These are phyloP conservation scores for Palaemon carinicauda DNA, from an alignment of 1,140 invertebrate genomes.

Conservation along the genomic window DNA sequence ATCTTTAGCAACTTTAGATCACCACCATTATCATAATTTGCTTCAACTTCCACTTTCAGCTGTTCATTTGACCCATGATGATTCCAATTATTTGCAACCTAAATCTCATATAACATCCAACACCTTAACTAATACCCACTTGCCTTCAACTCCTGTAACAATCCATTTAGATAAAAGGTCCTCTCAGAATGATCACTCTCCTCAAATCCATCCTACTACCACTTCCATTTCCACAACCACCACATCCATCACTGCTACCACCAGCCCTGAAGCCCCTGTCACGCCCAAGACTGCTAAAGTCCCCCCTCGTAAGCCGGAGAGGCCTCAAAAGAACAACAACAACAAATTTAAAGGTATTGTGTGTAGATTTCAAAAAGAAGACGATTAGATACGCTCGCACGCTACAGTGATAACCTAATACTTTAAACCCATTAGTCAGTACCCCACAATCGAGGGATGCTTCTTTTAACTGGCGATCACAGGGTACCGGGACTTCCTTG, in stretches of 20 bases:
- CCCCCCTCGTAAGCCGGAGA: slow-evolving; percentile 51
- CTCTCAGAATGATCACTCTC: not conserved
- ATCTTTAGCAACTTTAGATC: not conserved
- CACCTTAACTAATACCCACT: not conserved
- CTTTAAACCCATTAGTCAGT: slow-evolving; percentile 4
- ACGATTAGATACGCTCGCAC: slow-evolving; percentile 37
- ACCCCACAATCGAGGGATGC: slow-evolving; percentile 26
- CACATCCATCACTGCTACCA: slow-evolving; percentile 32
- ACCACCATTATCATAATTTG: slow-evolving; percentile 49
- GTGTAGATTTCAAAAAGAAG: slow-evolving; percentile 25
- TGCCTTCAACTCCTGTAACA: slow-evolving; percentile 20
- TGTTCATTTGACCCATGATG: slow-evolving; percentile 40
- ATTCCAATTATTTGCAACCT: slow-evolving; percentile 49
- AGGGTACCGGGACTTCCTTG: no score
- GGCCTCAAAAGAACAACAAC: slow-evolving; percentile 51
- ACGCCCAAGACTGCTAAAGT: slow-evolving; percentile 42
- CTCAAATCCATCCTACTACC: not conserved
- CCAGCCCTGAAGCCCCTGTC: slow-evolving; percentile 24
- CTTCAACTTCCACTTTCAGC: slow-evolving; percentile 37
- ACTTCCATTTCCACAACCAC: slow-evolving; percentile 21
- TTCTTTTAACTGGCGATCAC: slow-evolving; percentile 38
- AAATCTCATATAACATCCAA: slow-evolving; percentile 40
- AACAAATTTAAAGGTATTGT: slow-evolving; percentile 48
- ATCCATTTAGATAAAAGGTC: not conserved
- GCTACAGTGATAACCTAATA: slow-evolving; percentile 19